Base-by-base conservation (phyloP, 2,113 vertebrate species). In the Melanotaenia duboulayi region DNA sequence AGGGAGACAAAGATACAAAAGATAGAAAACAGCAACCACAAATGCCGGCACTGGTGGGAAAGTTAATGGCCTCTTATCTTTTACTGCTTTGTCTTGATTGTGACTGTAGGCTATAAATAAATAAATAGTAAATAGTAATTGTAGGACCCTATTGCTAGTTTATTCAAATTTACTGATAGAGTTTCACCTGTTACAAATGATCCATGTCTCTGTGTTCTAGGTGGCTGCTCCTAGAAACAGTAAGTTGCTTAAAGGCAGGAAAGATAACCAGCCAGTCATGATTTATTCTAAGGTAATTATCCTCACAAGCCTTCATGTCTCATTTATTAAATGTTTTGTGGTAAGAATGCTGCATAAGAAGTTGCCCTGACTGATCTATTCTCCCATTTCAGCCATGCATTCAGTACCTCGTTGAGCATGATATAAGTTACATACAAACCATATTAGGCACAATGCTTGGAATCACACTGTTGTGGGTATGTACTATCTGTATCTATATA, bases 361-460 rank as follows among this genome's bases (percentile, higher is more conserved):
- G 22, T 61, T 13, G 9, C 1, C 32, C 13, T 71, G 22, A 76
- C 4, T 52, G 14, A 57, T 64, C 16, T 16, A 0, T 17, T 71
- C 39, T 55, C 14, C 4, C 81, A 11, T 84, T 84, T 55, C 71
- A 91, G 90, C 11, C 85, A 2, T 91, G 88, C 17, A 17, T 88
- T 57, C 44, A 59, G 7, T 17, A 19, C 40, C 0, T 87, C 1
- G 11, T 71, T 6, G 11, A 1, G 0, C 0, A 17, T 1, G 0
- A 4, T 0, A 0, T 60, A 0, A 0, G 0, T 12, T 0, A 0
- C 3, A 0, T 73, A 0, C 12, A 62, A 22, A 0, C 0, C 0
- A 0, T 0, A 0, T 0, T 76, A 20, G 76, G 57, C 2, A 0
- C 59, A 20, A 1, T 65, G 0, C 5, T 81, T 20, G 84, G 59